Evolutionary conservation across 2,113 vertebrate species (phyloP).

Genomic region (Meleagris gallopavo): DNA sequence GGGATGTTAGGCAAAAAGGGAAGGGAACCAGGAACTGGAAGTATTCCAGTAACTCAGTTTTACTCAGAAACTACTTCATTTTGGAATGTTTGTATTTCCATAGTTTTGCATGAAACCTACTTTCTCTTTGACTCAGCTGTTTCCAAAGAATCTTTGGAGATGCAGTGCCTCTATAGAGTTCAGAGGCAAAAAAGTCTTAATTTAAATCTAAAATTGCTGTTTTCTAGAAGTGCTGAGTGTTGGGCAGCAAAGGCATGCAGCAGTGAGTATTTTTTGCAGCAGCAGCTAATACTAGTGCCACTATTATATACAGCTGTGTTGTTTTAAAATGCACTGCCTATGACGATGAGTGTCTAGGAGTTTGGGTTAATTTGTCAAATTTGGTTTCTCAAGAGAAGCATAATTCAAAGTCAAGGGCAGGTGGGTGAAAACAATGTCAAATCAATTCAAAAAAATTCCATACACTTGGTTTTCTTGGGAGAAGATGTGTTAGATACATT

Average conservation of each 20-base stretch:
- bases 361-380: neutral
- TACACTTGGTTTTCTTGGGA: fast-evolving
- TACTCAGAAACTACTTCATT: neutral
- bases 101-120: neutral
- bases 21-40: neutral
- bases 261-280: constrained; percentile 10
- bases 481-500: fast-evolving
- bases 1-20: neutral
- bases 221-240: neutral
- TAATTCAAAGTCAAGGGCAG: neutral
- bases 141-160: neutral
- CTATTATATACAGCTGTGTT: neutral
- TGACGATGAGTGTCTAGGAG: neutral
- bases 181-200: neutral
- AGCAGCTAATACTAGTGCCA: neutral
- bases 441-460: neutral
- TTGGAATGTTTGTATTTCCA: neutral
- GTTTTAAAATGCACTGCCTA: neutral
- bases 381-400: neutral
- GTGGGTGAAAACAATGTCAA: neutral
- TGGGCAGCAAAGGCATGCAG: neutral
- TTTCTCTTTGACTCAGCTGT: neutral
- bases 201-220: neutral
- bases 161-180: neutral
- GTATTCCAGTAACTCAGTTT: neutral